A percentile compares a stretch with the other conserved stretches of the same genome.
Conservation (phyloP, 37 sponge, comb jelly and placozoan genomes). For the Bolinopsis microptera region DNA sequence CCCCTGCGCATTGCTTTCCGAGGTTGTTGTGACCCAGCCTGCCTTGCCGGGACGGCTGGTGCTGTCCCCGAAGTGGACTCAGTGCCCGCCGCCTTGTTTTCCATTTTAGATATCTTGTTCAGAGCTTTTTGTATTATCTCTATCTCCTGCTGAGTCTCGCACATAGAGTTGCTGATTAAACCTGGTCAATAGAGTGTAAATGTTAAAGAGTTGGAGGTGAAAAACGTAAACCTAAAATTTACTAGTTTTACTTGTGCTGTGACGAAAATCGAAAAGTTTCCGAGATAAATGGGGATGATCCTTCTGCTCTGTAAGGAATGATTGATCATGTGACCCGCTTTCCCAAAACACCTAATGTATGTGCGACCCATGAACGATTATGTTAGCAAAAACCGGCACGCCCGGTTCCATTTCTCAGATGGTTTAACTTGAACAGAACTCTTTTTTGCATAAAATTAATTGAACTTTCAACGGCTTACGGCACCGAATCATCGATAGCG, state of each 20-base stretch:
- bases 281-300: no score
- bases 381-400: no score
- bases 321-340: no score
- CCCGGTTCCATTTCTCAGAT: no score
- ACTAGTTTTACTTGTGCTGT: neutral
- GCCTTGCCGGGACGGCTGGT: neutral
- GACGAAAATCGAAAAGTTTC: no score
- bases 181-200: neutral
- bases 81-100: neutral
- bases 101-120: conserved; percentile 53
- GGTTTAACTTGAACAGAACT: no score
- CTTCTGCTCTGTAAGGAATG: no score
- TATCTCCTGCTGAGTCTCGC: conserved; percentile 60
- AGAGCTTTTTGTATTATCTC: conserved; percentile 57
- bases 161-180: conserved; percentile 45
- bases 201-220: neutral
- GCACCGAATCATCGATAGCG: no score
- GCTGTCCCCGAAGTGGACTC: neutral
- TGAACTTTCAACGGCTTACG: no score
- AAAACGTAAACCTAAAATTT: neutral
- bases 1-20: conserved; percentile 79
- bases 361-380: no score
- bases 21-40: conserved; percentile 10
- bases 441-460: no score
- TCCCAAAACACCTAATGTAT: no score